Percentiles rank a stretch among this genome's conserved stretches.
These are phyloP conservation scores for Diarsia brunnea DNA, from an alignment of 2,888 invertebrate species.

Conservation along the genomic window DNA sequence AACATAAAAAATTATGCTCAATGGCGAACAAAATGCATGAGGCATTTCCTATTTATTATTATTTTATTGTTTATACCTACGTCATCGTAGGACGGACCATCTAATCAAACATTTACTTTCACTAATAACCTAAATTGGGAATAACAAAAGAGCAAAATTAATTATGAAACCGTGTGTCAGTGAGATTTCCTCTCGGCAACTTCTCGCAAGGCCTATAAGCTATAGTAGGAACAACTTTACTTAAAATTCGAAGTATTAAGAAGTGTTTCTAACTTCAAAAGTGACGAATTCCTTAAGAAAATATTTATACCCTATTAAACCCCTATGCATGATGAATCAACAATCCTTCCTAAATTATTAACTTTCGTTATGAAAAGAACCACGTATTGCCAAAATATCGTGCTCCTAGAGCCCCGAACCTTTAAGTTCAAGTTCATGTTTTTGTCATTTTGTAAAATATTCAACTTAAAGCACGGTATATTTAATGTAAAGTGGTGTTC, in stretches of 20 bases:
- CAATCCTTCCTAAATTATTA: not conserved
- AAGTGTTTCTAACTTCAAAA: no score
- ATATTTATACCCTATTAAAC: no score
- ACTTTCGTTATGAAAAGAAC: not conserved
- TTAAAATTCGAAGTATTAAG: no score
- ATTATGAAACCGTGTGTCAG: not conserved
- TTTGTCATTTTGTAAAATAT: not conserved
- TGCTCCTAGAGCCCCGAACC: not conserved
- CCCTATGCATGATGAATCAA: no score
- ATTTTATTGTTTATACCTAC: not conserved
- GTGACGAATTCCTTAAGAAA: no score
- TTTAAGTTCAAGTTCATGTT: no score
- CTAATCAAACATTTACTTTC: not conserved
- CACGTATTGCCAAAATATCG: not conserved
- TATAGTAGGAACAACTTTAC: no score
- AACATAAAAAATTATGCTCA: not conserved
- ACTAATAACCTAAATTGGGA: not conserved
- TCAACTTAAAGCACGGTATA: not conserved
- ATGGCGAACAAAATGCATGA: not conserved
- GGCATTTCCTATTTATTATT: not conserved
- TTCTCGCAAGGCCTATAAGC: no score
- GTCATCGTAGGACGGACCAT: not conserved
- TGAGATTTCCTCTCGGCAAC: no score
- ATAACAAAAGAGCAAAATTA: not conserved
- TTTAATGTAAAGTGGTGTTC: not conserved